phyloP scores from a whole-genome alignment of 2,113 vertebrate genomes.

The Potamarius usumacintae region DNA sequence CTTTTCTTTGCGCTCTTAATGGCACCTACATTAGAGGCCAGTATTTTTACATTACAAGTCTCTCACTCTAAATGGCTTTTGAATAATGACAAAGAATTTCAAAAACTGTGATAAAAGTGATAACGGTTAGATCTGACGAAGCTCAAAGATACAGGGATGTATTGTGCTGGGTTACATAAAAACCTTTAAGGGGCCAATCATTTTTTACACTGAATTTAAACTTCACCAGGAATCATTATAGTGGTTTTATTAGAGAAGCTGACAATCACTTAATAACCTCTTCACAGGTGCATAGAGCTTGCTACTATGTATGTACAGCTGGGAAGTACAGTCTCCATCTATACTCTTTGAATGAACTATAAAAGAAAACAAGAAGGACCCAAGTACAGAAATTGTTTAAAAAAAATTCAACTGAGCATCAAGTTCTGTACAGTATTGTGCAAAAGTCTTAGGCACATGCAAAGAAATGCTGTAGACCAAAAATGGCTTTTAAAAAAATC shows the following conservation, averaged over 20 bases:
- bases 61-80: constrained; percentile 32
- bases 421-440: constrained; percentile 2
- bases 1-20: constrained; percentile 43
- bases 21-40: constrained; percentile 46
- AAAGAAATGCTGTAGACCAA: too few relatives aligned
- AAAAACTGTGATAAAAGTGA: constrained; percentile 35
- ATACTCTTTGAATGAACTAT: not conserved
- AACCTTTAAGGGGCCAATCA: not conserved
- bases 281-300: not conserved
- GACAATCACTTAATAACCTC: not conserved
- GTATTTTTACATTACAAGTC: constrained; percentile 36
- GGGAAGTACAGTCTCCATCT: not conserved
- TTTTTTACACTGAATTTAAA: constrained; percentile 20
- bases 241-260: not conserved
- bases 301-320: not conserved
- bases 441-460: too few relatives aligned
- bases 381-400: too few relatives aligned
- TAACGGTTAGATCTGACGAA: not conserved
- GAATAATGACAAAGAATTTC: constrained; percentile 32
- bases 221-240: not conserved
- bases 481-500: too few relatives aligned
- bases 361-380: not conserved
- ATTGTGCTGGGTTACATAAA: not conserved
- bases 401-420: not conserved
- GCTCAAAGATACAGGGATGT: not conserved